These are phyloP conservation scores for Austrofundulus limnaeus DNA, from an alignment of 2,113 vertebrate species.

Conservation along the genomic window DNA sequence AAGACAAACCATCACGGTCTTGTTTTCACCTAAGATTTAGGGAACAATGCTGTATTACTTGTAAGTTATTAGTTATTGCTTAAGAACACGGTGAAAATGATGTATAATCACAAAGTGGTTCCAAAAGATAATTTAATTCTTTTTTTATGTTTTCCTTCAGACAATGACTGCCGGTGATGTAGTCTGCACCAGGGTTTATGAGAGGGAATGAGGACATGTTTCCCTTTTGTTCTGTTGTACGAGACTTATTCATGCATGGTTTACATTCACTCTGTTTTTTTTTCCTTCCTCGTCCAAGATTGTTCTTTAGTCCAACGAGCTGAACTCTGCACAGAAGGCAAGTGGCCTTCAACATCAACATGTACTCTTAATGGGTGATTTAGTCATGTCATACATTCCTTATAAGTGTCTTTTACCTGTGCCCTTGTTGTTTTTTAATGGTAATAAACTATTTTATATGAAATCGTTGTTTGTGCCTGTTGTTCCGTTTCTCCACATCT, in stretches of 20 bases:
- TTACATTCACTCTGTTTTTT: slow-evolving; percentile 45
- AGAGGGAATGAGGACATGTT: slow-evolving; percentile 79
- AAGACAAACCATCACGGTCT: no score
- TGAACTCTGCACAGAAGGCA: slow-evolving; percentile 8
- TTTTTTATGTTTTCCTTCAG: slow-evolving; percentile 73
- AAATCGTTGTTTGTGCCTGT: slow-evolving; percentile 10
- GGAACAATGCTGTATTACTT: not conserved
- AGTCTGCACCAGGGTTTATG: slow-evolving; percentile 88
- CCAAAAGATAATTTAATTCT: slow-evolving; percentile 2
- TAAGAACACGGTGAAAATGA: not conserved
- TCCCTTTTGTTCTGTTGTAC: slow-evolving; percentile 6
- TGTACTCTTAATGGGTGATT: slow-evolving; percentile 17
- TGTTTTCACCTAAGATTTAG: no score
- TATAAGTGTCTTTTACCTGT: slow-evolving; percentile 6
- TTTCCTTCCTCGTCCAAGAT: slow-evolving; percentile 19
- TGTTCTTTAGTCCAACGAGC: slow-evolving; percentile 24
- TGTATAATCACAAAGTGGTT: not conserved
- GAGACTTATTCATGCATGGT: slow-evolving; percentile 37
- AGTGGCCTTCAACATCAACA: slow-evolving; percentile 12
- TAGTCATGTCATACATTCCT: slow-evolving; percentile 37
- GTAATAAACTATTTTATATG: slow-evolving; percentile 69
- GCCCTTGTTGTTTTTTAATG: slow-evolving; percentile 23
- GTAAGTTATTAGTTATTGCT: not conserved
- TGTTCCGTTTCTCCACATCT: slow-evolving; percentile 44
- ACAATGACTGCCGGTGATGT: slow-evolving; percentile 89